Percentiles rank a stretch among this genome's conserved stretches.
Conservation (phyloP, 2,888 invertebrate species). For the Lordiphosa andalusiaca region DNA sequence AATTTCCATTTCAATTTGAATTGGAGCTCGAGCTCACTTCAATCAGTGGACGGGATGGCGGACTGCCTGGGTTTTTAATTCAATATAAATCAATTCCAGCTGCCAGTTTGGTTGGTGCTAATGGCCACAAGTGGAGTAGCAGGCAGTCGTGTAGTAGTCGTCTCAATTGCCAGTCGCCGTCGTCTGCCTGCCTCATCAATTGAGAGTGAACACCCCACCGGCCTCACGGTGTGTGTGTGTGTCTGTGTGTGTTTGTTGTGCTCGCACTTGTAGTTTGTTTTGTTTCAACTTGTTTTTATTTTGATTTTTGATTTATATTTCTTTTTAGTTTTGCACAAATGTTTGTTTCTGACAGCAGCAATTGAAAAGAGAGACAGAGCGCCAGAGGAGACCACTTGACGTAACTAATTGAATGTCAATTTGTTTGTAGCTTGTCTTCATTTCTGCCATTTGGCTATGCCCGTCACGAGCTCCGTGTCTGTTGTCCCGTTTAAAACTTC, state of each 20-base stretch:
- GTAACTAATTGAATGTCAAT: slow-evolving; percentile 54
- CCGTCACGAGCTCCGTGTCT: slow-evolving; percentile 20
- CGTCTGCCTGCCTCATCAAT: slow-evolving; percentile 20
- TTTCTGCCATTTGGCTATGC: slow-evolving; percentile 24
- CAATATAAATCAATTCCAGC: slow-evolving; percentile 47
- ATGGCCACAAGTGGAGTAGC: slow-evolving; percentile 40
- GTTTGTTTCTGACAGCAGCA: slow-evolving; percentile 29
- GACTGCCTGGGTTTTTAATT: slow-evolving; percentile 30
- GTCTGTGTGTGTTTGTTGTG: slow-evolving; percentile 6
- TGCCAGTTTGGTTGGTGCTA: slow-evolving; percentile 32
- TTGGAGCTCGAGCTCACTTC: slow-evolving; percentile 30
- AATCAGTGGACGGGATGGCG: slow-evolving; percentile 19
- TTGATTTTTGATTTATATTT: slow-evolving; percentile 20
- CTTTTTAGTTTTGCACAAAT: slow-evolving; percentile 39
- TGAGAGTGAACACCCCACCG: not conserved
- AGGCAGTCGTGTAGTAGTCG: slow-evolving; percentile 14
- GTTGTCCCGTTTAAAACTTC: slow-evolving; percentile 15
- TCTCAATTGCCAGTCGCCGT: slow-evolving; percentile 36
- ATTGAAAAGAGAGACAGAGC: slow-evolving; percentile 12
- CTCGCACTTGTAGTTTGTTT: slow-evolving; percentile 25
- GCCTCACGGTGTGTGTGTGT: not conserved
- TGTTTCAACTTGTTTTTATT: slow-evolving; percentile 10
- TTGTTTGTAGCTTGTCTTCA: slow-evolving; percentile 33
- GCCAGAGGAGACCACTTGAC: slow-evolving; percentile 16
- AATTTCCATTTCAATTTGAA: slow-evolving; percentile 25